Evolutionary conservation across 1,140 invertebrate species (phyloP).

Genomic region (Andrena cerasifolii): DNA sequence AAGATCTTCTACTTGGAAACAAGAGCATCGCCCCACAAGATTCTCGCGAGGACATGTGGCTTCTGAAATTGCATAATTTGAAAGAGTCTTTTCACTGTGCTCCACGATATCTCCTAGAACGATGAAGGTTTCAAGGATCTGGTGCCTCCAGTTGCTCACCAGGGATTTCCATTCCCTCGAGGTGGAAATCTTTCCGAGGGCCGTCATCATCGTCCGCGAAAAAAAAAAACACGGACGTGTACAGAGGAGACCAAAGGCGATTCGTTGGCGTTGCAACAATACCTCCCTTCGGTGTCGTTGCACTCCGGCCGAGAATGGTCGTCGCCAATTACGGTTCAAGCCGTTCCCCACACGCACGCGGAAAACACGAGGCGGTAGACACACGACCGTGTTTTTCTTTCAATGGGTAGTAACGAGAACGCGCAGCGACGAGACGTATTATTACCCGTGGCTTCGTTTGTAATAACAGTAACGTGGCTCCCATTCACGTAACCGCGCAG

Average conservation of each 20-base stretch:
- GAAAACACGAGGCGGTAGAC: constrained; percentile 8
- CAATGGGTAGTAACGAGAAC: constrained; percentile 31
- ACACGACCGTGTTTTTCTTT: neutral
- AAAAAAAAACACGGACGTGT: neutral
- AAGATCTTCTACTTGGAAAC: too few species aligned
- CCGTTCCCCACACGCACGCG: neutral
- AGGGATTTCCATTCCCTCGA: neutral
- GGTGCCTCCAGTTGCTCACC: neutral
- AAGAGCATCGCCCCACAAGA: too few species aligned
- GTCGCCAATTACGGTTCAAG: constrained; percentile 29
- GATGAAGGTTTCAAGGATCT: neutral
- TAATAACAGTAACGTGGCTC: constrained; percentile 16
- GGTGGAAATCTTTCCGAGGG: neutral
- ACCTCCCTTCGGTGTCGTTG: neutral
- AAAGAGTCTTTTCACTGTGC: too few species aligned
- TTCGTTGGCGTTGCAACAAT: constrained; percentile 20
- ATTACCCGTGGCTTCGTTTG: constrained; percentile 22
- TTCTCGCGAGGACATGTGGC: too few species aligned
- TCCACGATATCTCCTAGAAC: too few species aligned
- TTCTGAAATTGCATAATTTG: too few species aligned
- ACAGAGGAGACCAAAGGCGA: neutral
- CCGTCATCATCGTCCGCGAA: neutral
- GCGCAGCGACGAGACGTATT: constrained; percentile 23
- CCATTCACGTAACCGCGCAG: neutral
- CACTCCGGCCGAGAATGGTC: constrained; percentile 4